phyloP scores from a whole-genome alignment of 2,888 invertebrate genomes.

The Endotricha flammealis region DNA sequence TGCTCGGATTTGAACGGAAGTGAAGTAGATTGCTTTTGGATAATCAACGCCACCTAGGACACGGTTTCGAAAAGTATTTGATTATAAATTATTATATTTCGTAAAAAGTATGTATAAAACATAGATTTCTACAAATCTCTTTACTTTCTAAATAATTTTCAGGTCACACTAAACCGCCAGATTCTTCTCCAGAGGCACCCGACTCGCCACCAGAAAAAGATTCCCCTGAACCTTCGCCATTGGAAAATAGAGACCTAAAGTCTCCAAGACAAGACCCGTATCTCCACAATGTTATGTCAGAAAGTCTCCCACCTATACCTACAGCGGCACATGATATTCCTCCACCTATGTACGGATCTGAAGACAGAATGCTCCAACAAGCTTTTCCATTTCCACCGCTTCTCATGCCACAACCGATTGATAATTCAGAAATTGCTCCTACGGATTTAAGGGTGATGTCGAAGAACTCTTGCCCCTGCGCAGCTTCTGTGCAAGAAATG shows the following conservation, averaged over 20 bases:
- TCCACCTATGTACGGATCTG: slow-evolving; percentile 45
- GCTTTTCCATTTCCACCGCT: slow-evolving; percentile 55
- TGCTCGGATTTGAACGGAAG: too few species aligned
- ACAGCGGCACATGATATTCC: slow-evolving; percentile 47
- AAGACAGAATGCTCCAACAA: slow-evolving; percentile 58
- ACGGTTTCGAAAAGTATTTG: too few species aligned
- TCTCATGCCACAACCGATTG: slow-evolving; percentile 49
- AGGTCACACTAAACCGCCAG: slow-evolving; percentile 67
- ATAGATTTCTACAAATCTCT: too few species aligned
- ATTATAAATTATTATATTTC: too few species aligned
- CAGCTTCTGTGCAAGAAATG: slow-evolving; percentile 28
- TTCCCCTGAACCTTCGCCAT: slow-evolving; percentile 52
- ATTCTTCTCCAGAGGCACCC: slow-evolving; percentile 63
- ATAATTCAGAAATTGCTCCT: slow-evolving; percentile 52
- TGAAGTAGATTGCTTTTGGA: too few species aligned
- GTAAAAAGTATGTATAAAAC: too few species aligned
- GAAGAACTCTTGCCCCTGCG: slow-evolving; percentile 55
- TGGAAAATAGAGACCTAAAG: slow-evolving; percentile 53
- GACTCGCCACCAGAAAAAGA: slow-evolving; percentile 64
- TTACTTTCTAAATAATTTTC: too few species aligned
- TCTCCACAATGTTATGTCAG: slow-evolving; percentile 46
- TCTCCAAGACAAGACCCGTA: slow-evolving; percentile 59
- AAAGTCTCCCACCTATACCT: slow-evolving; percentile 34
- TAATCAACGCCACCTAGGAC: too few species aligned
- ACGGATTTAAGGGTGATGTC: slow-evolving; percentile 63